Evolutionary conservation across 2,113 vertebrate species (phyloP).

Genomic region (Heptranchias perlo): DNA sequence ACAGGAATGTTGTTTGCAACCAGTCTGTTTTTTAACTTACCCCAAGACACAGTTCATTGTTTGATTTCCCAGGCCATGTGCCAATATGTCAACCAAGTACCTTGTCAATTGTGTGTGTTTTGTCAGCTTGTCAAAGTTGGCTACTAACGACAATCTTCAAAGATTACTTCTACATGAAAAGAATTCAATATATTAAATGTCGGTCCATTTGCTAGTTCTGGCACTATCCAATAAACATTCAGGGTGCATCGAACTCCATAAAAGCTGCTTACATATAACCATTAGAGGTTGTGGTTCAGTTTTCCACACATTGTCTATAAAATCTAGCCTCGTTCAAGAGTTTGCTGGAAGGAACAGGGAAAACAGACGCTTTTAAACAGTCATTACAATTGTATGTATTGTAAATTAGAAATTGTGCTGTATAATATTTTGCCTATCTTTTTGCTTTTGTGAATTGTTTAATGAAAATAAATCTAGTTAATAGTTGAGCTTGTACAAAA

Average conservation of each 20-base stretch:
- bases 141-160: background rate
- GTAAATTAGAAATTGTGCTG: background rate
- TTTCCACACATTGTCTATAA: background rate
- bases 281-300: background rate
- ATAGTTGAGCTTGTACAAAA: background rate
- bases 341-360: background rate
- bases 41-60: background rate
- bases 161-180: background rate
- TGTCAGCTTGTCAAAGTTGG: background rate
- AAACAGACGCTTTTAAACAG: background rate
- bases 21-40: background rate
- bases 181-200: background rate
- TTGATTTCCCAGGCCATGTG: background rate
- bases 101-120: background rate
- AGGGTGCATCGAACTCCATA: background rate
- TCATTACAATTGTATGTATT: background rate
- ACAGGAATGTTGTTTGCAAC: background rate
- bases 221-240: background rate
- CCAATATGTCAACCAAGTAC: background rate
- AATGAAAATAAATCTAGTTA: background rate
- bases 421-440: background rate
- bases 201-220: background rate
- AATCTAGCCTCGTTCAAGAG: background rate
- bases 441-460: background rate
- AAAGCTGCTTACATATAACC: background rate